Conservation (phyloP, 2,113 vertebrate species). For the Melospiza melodia region DNA sequence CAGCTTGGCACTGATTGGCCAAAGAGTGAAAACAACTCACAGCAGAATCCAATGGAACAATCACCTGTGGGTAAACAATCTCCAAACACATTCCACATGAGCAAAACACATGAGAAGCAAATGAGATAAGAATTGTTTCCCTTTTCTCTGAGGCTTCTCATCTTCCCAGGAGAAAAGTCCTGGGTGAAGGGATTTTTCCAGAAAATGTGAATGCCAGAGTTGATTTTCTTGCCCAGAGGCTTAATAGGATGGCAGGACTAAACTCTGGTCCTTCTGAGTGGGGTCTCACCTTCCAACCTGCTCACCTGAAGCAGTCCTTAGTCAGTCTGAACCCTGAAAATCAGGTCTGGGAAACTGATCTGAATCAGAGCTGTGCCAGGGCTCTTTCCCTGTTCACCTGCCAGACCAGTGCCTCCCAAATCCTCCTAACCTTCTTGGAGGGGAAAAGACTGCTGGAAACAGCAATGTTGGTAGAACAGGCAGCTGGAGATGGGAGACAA, state of each 20-base stretch:
- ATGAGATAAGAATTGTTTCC: no score
- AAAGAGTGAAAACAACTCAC: no score
- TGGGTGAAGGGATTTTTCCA: no score
- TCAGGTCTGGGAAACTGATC: neutral
- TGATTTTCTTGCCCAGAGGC: neutral
- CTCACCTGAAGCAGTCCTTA: neutral
- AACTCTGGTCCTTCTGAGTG: neutral
- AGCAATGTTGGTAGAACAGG: neutral
- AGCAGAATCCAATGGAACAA: no score
- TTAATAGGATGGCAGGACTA: neutral
- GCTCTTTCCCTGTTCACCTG: neutral
- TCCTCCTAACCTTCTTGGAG: neutral
- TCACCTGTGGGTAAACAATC: no score
- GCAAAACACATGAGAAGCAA: no score
- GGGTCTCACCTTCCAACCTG: neutral
- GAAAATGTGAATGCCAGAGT: no score
- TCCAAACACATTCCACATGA: no score
- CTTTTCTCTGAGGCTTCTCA: no score
- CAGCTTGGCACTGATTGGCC: no score
- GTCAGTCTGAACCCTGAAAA: neutral
- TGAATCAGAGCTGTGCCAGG: neutral
- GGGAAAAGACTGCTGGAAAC: neutral
- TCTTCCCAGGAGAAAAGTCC: no score
- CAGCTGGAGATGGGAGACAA: neutral
- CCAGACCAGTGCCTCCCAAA: neutral